Evolutionary conservation across 2,113 vertebrate genomes (phyloP), one percentile per base, ranked within the genome.

Genomic region (Reinhardtius hippoglossoides): DNA sequence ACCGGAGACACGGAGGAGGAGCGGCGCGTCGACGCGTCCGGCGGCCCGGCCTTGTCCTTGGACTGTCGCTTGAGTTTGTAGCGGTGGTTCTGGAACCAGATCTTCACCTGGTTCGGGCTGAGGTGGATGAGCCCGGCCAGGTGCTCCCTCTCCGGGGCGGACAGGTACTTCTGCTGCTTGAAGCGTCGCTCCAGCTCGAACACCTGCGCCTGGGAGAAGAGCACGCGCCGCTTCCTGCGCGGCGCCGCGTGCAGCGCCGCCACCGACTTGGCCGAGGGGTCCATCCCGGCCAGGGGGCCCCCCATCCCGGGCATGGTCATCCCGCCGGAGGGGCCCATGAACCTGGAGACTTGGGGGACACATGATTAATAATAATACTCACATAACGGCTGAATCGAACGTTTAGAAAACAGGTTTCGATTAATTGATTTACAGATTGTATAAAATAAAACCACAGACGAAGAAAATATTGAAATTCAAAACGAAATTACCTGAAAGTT

Each of bases 1-100:
- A 78, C 23, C 27, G 91, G 86, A 93, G 92, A 85, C 94, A 93
- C 0, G 92, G 96, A 82, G 95, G 95, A 77, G 95, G 95, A 5
- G 94, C 95, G 55, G 95, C 95, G 61, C 93, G 92, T 74, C 93
- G 92, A 13, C 92, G 92, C 84, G 10, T 48, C 14, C 46, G 93
- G 95, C 87, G 95, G 95, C 14, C 94, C 78, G 15, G 89, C 93
- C 89, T 97, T 97, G 94, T 98, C 97, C 88, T 97, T 97, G 74
- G 96, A 94, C 90, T 98, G 97, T 10, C 97, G 91, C 84, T 98
- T 98, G 94, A 99, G 97, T 91, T 99, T 99, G 94, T 99, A 98
- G 70, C 97, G 95, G 73, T 98, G 97, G 84, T 98, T 98, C 92
- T 98, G 97, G 91, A 99, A 98, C 97, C 97, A 99, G 92, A 99